These are phyloP conservation scores for Caenorhabditis parvicauda DNA, from an alignment of 2,888 invertebrate genomes.

Conservation along the genomic window DNA sequence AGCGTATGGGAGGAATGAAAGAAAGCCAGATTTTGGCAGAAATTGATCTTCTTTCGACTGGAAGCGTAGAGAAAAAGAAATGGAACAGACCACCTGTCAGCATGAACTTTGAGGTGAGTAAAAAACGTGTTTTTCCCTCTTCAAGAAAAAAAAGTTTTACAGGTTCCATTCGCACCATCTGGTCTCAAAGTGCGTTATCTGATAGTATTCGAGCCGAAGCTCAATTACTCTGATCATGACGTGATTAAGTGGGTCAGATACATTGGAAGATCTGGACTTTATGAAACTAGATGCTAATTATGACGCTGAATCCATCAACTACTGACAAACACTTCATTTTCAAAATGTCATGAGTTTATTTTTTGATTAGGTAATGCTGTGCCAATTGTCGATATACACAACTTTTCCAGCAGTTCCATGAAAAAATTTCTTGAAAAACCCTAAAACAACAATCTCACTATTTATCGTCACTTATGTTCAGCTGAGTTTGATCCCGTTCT, in stretches of 20 bases:
- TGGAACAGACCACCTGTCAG: constrained; percentile 99
- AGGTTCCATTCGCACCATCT: constrained; percentile 97
- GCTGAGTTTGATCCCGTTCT: too few species aligned
- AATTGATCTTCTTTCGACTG: constrained; percentile 95
- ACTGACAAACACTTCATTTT: too few species aligned
- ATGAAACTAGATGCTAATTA: too few species aligned
- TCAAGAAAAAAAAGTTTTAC: constrained; percentile 23
- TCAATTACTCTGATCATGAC: constrained; percentile 99
- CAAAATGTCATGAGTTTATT: too few species aligned
- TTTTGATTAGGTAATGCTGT: too few species aligned
- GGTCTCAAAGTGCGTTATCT: constrained; percentile 98
- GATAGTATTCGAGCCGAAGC: constrained; percentile 97
- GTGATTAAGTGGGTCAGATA: constrained; percentile 99
- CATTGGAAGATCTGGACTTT: constrained; percentile 96
- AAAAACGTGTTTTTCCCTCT: not conserved
- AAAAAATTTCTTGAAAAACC: too few species aligned
- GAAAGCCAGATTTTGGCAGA: constrained; percentile 98
- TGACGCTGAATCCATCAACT: too few species aligned
- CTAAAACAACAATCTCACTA: too few species aligned
- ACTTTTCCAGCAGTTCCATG: too few species aligned
- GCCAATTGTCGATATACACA: too few species aligned
- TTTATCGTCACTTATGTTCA: too few species aligned
- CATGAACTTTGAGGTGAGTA: constrained; percentile 89
- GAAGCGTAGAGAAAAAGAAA: constrained; percentile 81
- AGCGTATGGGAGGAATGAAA: constrained; percentile 80